phyloP scores from a whole-genome alignment of 2,113 vertebrate genomes.

The Macquaria ambigua region DNA sequence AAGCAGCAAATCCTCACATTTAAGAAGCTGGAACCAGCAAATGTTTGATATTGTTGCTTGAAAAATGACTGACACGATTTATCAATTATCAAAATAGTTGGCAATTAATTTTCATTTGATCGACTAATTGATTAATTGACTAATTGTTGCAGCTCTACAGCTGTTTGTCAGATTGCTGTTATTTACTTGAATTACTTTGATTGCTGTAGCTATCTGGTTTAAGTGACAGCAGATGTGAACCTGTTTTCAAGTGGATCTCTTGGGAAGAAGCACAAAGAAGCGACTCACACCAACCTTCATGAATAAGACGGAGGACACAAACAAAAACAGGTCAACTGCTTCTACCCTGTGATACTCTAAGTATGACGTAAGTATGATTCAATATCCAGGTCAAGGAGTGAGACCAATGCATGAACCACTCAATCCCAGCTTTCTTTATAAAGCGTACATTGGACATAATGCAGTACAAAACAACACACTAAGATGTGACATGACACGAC shows the following conservation, averaged over 20 bases:
- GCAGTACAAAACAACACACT: background rate
- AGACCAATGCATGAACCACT: background rate
- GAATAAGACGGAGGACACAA: background rate
- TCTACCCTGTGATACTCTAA: background rate
- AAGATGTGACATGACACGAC: background rate
- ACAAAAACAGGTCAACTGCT: background rate
- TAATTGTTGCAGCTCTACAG: too few species aligned
- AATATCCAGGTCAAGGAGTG: background rate
- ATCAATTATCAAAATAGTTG: too few species aligned
- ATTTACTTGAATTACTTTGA: constrained; percentile 8
- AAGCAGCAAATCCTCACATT: too few species aligned
- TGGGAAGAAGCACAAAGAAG: background rate
- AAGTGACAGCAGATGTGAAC: constrained; percentile 35
- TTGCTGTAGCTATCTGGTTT: background rate
- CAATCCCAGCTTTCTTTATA: background rate
- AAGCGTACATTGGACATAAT: background rate
- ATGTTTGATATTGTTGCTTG: too few species aligned
- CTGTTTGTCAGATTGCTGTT: constrained; percentile 31
- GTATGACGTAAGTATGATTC: background rate
- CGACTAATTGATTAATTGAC: too few species aligned
- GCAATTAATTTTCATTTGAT: too few species aligned
- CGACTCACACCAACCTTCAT: background rate
- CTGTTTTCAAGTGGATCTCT: constrained; percentile 23
- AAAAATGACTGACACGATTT: too few species aligned
- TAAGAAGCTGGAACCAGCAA: too few species aligned